Conservation (phyloP, 2,113 vertebrate species). For the Arvicanthis niloticus region DNA sequence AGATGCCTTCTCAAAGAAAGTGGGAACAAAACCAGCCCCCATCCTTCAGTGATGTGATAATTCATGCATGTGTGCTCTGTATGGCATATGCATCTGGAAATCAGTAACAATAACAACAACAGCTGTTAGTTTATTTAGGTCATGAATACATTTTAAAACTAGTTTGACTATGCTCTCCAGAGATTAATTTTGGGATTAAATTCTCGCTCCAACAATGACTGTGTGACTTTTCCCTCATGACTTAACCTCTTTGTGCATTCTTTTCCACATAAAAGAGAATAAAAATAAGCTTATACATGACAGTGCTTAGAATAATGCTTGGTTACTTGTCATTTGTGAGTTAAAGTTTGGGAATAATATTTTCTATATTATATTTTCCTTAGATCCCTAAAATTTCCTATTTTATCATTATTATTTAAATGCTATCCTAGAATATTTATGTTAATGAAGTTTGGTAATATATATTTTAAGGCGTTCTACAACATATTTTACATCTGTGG, state of each 20-base stretch:
- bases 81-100: background rate
- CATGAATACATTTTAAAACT: background rate
- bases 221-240: background rate
- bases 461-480: background rate
- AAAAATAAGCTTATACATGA: background rate
- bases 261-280: background rate
- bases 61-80: background rate
- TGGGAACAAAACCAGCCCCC: background rate
- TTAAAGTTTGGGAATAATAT: background rate
- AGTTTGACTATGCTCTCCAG: background rate
- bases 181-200: background rate
- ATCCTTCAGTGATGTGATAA: background rate
- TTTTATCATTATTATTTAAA: constrained; percentile 12
- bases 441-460: background rate
- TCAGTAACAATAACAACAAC: background rate
- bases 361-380: background rate
- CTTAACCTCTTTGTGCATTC: background rate
- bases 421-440: background rate
- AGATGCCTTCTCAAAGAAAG: background rate
- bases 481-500: background rate
- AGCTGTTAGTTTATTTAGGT: background rate
- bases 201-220: background rate
- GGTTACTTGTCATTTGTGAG: background rate
- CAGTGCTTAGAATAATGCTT: background rate
- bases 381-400: background rate